Conservation (phyloP, 2,113 vertebrate genomes). For the Bos javanicus region DNA sequence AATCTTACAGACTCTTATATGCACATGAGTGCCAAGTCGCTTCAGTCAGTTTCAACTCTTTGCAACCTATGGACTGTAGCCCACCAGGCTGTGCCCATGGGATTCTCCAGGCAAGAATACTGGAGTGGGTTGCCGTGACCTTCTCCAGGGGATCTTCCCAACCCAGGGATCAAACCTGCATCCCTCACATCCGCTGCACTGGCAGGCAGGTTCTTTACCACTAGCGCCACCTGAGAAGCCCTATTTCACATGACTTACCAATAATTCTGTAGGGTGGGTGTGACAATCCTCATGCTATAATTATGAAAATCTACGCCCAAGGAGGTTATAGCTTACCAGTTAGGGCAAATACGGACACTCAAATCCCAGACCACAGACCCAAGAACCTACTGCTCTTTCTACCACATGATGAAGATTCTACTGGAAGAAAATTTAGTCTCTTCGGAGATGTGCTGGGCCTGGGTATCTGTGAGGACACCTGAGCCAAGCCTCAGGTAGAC, state of each 20-base stretch:
- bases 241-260: not conserved
- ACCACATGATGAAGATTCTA: not conserved
- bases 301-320: not conserved
- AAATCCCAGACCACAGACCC: not conserved
- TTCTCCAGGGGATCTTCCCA: not conserved
- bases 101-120: not conserved
- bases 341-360: not conserved
- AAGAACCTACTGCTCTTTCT: not conserved
- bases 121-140: not conserved
- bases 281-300: not conserved
- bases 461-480: not conserved
- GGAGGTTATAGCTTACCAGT: not conserved
- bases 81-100: not conserved
- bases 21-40: fast-evolving
- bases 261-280: not conserved
- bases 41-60: not conserved
- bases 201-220: not conserved
- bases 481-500: not conserved
- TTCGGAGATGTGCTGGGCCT: not conserved
- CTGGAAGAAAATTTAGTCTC: not conserved
- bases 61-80: not conserved
- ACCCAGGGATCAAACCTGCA: not conserved
- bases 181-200: not conserved
- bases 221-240: not conserved
- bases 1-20: not conserved